These are phyloP conservation scores for Dolichoris vasculosae DNA, from an alignment of 1,140 invertebrate species.

Conservation along the genomic window DNA sequence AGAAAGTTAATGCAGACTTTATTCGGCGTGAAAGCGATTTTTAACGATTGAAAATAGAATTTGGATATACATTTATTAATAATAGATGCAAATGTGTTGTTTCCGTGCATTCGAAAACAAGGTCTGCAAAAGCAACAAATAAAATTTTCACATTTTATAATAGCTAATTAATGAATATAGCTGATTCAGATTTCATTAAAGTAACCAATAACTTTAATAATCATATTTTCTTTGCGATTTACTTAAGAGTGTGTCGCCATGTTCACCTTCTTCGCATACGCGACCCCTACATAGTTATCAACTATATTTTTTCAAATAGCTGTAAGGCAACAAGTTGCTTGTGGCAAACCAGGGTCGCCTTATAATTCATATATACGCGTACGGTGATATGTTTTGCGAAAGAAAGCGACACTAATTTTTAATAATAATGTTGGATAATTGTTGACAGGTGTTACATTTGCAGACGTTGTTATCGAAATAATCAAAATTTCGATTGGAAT, in stretches of 20 bases:
- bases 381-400: not conserved
- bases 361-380: not conserved
- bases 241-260: not conserved
- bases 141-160: not conserved
- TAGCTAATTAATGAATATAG: not conserved
- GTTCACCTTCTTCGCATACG: not conserved
- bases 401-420: not conserved
- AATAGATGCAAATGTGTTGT: too few species aligned
- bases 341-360: not conserved
- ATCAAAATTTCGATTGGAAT: not conserved
- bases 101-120: not conserved
- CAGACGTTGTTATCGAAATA: not conserved
- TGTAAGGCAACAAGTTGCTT: not conserved
- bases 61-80: not conserved
- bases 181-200: not conserved
- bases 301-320: slow-evolving; percentile 13
- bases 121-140: too few species aligned
- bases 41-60: not conserved
- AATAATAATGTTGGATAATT: not conserved
- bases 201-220: not conserved
- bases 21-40: not conserved
- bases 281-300: slow-evolving; percentile 32
- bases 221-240: not conserved
- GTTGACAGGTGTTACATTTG: not conserved
- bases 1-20: not conserved